Base-by-base conservation (phyloP, 2,113 vertebrate species). In the Mola mola region DNA sequence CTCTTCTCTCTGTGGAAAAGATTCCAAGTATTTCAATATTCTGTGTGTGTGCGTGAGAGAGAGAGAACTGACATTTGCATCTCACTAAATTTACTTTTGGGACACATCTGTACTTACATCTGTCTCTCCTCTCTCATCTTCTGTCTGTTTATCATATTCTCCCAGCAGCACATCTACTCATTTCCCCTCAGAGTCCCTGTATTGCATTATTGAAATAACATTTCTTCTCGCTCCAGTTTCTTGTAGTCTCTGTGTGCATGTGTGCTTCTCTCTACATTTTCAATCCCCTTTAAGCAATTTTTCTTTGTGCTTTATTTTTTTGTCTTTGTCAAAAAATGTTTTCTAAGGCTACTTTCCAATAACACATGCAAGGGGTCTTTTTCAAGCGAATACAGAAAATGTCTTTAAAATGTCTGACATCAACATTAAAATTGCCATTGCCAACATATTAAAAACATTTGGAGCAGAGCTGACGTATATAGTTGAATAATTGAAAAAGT, bases 191-290 rank as follows among this genome's bases (percentile, higher is more conserved):
- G 41, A 59, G 55, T 67, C 36, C 56, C 42, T 31, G 26, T 37
- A 10, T 70, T 80, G 49, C 34, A 66, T 71, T 68, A 76, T 68
- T 82, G 46, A 81, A 77, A 72, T 24, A 44, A 53, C 36, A 26
- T 43, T 65, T 57, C 9, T 20, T 26, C 57, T 29, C 29, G 2
- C 3, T 48, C 12, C 20, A 49, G 4, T 17, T 0, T 28, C 66
- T 12, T 55, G 41, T 49, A 34, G 11, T 50, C 12, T 28, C 20
- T 20, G 10, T 33, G 19, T 24, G 26, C 29, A 17, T n/a, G 33
- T 29, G 5, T 38, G 43, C 34, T 2, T 40, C 5, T 47, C 9
- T 29, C 28, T 9, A 7, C 28, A 5, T 9, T 16, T 40, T 44
- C 51, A 20, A 17, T 52, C 24, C 4, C 15, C 22, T 16, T 26